Conservation (phyloP, 2,888 invertebrate species). For the Nomada lathburiana region DNA sequence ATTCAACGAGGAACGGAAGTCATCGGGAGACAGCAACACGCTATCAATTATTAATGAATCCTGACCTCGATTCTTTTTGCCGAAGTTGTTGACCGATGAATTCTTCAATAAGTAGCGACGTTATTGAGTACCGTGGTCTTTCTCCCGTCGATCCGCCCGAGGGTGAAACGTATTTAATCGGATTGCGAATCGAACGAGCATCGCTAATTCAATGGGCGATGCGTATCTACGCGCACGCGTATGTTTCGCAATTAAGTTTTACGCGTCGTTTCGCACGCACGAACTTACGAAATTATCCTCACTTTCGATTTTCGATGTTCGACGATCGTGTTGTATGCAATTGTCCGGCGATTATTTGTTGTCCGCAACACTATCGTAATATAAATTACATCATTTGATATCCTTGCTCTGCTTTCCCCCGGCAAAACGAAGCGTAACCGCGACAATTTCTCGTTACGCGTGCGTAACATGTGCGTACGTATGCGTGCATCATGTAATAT, state of each 20-base stretch:
- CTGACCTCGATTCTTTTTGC: slow-evolving; percentile 54
- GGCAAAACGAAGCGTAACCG: slow-evolving; percentile 1
- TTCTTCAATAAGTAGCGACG: slow-evolving; percentile 1
- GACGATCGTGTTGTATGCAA: background rate
- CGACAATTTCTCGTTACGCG: slow-evolving; percentile 50
- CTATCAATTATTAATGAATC: slow-evolving; percentile 69
- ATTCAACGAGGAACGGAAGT: slow-evolving; percentile 62
- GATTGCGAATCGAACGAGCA: background rate
- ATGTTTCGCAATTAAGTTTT: background rate
- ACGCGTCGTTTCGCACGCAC: background rate
- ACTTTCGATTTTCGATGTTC: slow-evolving; percentile 20
- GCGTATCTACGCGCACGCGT: too few species aligned
- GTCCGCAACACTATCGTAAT: background rate
- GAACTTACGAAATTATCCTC: background rate
- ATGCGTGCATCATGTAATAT: background rate
- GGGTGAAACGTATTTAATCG: background rate
- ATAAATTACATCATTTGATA: slow-evolving; percentile 19
- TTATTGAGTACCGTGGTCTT: background rate
- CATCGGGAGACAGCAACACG: slow-evolving; percentile 56
- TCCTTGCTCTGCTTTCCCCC: slow-evolving; percentile 49
- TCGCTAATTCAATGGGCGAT: background rate
- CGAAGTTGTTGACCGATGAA: slow-evolving; percentile 35
- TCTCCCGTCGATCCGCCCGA: background rate
- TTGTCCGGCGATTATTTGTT: slow-evolving; percentile 6
- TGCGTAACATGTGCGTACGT: background rate